Evolutionary conservation across 2,113 vertebrate species (phyloP).

Genomic region (Pogonocichla stellata): DNA sequence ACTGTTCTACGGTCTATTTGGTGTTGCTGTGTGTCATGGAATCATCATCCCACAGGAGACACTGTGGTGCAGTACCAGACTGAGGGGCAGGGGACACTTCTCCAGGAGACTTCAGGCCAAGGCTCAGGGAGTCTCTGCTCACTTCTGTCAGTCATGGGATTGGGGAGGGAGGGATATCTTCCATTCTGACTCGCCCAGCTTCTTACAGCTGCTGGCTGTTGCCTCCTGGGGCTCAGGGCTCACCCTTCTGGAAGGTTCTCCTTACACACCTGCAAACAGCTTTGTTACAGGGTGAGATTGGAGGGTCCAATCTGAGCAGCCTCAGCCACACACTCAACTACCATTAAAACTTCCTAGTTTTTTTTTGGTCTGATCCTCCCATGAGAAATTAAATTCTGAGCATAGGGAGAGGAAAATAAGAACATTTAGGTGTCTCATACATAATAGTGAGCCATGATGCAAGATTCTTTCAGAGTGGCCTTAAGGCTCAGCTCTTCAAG

Average conservation of each 20-base stretch:
- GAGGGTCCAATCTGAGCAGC: not conserved
- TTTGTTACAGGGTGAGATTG: not conserved
- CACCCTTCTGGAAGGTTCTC: not conserved
- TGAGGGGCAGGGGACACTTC: not conserved
- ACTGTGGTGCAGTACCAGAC: fast-evolving
- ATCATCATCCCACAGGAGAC: not conserved
- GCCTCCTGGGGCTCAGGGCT: not conserved
- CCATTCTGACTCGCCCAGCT: fast-evolving
- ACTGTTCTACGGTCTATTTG: not conserved
- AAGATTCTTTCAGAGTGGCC: not conserved
- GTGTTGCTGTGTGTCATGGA: fast-evolving
- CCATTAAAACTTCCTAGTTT: fast-evolving
- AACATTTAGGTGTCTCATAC: not conserved
- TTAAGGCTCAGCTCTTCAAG: not conserved
- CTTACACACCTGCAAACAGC: fast-evolving
- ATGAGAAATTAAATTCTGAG: not conserved
- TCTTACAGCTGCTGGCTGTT: not conserved
- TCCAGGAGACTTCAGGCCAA: not conserved
- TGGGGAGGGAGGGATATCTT: not conserved
- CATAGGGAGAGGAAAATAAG: not conserved
- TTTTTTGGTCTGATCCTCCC: not conserved
- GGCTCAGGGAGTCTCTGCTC: not conserved
- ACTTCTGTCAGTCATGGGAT: not conserved
- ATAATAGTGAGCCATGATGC: not conserved
- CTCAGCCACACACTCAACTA: not conserved